Evolutionary conservation across 2,797 vertebrate species (phyloP).

Genomic region (Leptoclinus maculatus): DNA sequence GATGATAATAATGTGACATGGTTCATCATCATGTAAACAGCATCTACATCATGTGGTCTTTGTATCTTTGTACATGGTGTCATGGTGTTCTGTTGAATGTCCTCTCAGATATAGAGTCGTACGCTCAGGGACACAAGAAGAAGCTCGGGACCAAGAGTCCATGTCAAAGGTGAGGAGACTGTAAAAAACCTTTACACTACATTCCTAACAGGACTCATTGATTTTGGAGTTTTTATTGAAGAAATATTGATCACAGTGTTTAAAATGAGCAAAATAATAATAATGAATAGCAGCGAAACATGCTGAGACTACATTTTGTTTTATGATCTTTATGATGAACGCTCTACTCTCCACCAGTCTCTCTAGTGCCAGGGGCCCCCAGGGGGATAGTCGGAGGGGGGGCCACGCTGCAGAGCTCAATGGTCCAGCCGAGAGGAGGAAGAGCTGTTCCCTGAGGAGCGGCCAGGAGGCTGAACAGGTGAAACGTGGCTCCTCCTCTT

Average conservation of each 20-base stretch:
- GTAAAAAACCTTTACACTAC: neutral
- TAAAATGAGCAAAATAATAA: no score
- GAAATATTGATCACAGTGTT: neutral
- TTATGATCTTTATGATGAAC: neutral
- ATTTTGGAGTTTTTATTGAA: neutral
- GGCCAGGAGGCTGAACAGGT: constrained; percentile 87
- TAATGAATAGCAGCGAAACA: neutral
- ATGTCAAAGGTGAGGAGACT: constrained; percentile 70
- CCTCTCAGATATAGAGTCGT: constrained; percentile 66
- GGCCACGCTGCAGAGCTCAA: constrained; percentile 84
- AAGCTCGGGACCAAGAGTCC: constrained; percentile 79
- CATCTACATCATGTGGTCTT: neutral
- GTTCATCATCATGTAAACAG: no score
- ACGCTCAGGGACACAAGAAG: constrained; percentile 79
- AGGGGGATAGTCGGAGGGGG: constrained; percentile 80
- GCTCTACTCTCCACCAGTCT: constrained; percentile 55
- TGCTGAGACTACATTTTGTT: neutral
- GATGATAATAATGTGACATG: no score
- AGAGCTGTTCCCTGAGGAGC: constrained; percentile 75
- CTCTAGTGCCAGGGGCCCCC: constrained; percentile 81
- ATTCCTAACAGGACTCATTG: neutral
- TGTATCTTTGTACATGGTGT: no score
- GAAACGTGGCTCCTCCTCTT: neutral
- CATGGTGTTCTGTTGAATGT: neutral
- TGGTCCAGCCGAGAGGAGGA: constrained; percentile 87